These are phyloP conservation scores for Thyatira batis DNA, from an alignment of 2,888 invertebrate genomes.

Conservation along the genomic window DNA sequence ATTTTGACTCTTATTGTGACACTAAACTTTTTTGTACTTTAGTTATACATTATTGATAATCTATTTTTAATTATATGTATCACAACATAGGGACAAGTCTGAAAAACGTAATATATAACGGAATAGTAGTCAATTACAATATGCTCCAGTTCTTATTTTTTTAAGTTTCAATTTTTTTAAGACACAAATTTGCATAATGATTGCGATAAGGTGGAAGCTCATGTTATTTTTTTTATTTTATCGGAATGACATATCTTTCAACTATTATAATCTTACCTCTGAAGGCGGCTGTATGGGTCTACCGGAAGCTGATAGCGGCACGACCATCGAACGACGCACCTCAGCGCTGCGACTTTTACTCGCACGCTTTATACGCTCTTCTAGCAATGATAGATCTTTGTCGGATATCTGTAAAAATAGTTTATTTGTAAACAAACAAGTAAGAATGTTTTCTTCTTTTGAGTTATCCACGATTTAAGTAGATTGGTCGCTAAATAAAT, in stretches of 20 bases:
- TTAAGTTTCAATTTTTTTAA: too few relatives aligned
- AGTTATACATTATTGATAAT: too few relatives aligned
- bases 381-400: conserved; percentile 96
- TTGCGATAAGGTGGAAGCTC: too few relatives aligned
- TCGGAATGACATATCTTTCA: too few relatives aligned
- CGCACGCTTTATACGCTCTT: conserved; percentile 97
- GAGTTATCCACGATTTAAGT: neutral
- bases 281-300: conserved; percentile 55
- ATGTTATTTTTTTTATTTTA: too few relatives aligned
- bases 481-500: neutral
- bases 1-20: neutral
- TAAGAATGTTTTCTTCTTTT: neutral
- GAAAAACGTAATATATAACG: too few relatives aligned
- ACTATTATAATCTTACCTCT: conserved; percentile 41
- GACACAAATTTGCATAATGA: too few relatives aligned
- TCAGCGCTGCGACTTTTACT: conserved; percentile 84
- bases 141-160: too few relatives aligned
- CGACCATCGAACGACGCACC: conserved; percentile 71
- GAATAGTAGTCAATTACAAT: too few relatives aligned
- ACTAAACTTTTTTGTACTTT: too few relatives aligned
- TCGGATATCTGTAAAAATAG: conserved; percentile 87
- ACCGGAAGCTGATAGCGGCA: conserved; percentile 69
- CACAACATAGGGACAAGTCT: too few relatives aligned
- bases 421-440: neutral
- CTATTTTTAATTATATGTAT: too few relatives aligned